Percentiles rank a stretch among this genome's conserved stretches.
Conservation (phyloP, 2,113 vertebrate species). For the Corydoras sp. region DNA sequence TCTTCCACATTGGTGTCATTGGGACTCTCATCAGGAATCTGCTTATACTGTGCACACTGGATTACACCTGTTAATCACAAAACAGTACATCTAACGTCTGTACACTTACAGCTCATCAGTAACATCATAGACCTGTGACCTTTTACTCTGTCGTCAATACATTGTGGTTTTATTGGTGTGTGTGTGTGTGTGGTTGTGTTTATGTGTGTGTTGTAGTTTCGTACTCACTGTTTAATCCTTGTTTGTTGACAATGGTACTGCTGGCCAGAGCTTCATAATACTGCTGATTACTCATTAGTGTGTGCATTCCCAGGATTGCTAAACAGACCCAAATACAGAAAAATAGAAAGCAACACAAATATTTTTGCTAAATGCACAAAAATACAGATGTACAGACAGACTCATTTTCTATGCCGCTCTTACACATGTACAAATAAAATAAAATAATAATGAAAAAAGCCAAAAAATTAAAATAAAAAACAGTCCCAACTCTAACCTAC, state of each 20-base stretch:
- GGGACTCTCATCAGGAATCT: constrained; percentile 89
- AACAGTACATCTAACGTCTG: neutral
- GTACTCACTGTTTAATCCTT: constrained; percentile 96
- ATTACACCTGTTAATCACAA: constrained; percentile 78
- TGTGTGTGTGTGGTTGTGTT: constrained; percentile 4
- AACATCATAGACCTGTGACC: neutral
- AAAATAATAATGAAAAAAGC: too few species aligned
- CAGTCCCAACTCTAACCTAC: too few species aligned
- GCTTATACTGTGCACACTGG: constrained; percentile 92
- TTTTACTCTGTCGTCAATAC: too few species aligned
- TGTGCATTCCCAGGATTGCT: constrained; percentile 99
- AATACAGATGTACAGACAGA: too few species aligned
- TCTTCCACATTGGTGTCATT: constrained; percentile 92
- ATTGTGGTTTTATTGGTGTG: neutral
- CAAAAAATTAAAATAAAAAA: too few species aligned
- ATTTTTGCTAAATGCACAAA: too few species aligned
- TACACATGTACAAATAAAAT: too few species aligned
- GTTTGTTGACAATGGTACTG: constrained; percentile 96
- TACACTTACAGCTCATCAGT: neutral
- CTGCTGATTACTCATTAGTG: constrained; percentile 98
- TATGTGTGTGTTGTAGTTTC: neutral
- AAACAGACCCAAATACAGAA: constrained; percentile 33
- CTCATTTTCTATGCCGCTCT: too few species aligned
- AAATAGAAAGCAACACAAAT: neutral
- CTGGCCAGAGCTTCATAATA: constrained; percentile 95